phyloP scores from a whole-genome alignment of 2,113 vertebrate species.

The Ginglymostoma cirratum region DNA sequence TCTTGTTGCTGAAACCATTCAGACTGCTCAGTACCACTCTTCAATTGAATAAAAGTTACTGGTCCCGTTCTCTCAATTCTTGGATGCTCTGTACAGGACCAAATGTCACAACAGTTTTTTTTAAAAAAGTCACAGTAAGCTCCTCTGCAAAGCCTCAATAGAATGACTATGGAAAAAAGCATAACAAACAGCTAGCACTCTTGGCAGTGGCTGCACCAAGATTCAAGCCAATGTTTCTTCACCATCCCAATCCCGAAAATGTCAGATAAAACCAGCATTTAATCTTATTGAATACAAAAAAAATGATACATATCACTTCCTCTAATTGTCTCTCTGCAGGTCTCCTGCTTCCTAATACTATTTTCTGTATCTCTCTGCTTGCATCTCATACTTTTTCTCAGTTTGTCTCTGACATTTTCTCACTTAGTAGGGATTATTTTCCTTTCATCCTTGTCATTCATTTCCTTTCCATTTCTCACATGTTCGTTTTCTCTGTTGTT shows the following conservation, averaged over 20 bases:
- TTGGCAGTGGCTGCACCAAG: not conserved
- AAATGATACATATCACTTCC: not conserved
- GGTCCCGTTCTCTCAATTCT: not conserved
- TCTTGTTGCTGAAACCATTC: not conserved
- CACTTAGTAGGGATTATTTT: not conserved
- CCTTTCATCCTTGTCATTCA: not conserved
- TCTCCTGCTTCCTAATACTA: not conserved
- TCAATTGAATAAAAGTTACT: not conserved
- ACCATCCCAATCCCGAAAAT: not conserved
- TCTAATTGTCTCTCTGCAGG: not conserved
- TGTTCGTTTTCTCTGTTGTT: not conserved
- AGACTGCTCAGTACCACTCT: not conserved
- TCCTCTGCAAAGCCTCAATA: not conserved
- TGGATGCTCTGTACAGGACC: not conserved
- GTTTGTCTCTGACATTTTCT: not conserved
- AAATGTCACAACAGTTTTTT: not conserved
- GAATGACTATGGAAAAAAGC: not conserved
- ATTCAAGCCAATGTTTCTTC: not conserved
- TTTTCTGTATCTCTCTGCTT: not conserved
- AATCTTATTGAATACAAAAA: not conserved
- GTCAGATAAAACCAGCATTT: not conserved
- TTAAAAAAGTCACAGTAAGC: not conserved
- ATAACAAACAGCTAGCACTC: not conserved
- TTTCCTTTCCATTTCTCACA: not conserved
- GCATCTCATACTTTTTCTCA: not conserved